Base-by-base conservation (phyloP, 2,797 vertebrate species). In the Pipistrellus pipistrellus region DNA sequence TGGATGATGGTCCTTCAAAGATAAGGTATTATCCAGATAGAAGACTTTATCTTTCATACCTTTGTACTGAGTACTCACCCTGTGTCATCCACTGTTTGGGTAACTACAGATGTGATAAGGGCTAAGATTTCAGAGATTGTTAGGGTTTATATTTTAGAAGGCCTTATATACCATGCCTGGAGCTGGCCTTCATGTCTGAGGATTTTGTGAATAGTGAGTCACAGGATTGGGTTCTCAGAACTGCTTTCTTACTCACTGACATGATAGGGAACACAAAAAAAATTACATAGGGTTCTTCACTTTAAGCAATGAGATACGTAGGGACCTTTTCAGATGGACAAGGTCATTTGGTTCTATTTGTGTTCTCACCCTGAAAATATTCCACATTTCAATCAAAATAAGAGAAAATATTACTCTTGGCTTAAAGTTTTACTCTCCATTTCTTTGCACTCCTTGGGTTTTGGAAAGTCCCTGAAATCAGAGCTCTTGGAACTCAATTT, bases 341-440 rank as follows among this genome's bases (percentile, higher is more conserved):
- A 32, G 23, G 18, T 88, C 53, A 75, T 93, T 93, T n/a, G 23
- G 5, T 66, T 85, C 15, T 81, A 46, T 94, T 93, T 81, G 53
- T 64, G 3, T 91, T 86, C 41, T 88, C 30, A 75, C 8, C 18
- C 66, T 86, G 72, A 91, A 69, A 10, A 94, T 17, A 59, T 78
- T 83, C 53, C 30, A 76, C 64, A 83, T 57, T 80, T 90, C 66
- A 85, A 38, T 89, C 73, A 76, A 5, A 18, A 48, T 85, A 59
- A 93, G 77, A 64, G 25, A 90, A 94, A 94, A 86, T 23, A 77
- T 57, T 92, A 62, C 10, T 64, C 41, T 82, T 93, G 46, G 18
- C 73, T 86, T 86, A 41, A 93, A 92, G 20, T 80, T 90, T 4
- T 41, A 48, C 53, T 94, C 48, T 81, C 27, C 21, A 83, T 91